Conservation (phyloP, 92 coral and sea anemone species). For the Zoanthus gigantus region DNA sequence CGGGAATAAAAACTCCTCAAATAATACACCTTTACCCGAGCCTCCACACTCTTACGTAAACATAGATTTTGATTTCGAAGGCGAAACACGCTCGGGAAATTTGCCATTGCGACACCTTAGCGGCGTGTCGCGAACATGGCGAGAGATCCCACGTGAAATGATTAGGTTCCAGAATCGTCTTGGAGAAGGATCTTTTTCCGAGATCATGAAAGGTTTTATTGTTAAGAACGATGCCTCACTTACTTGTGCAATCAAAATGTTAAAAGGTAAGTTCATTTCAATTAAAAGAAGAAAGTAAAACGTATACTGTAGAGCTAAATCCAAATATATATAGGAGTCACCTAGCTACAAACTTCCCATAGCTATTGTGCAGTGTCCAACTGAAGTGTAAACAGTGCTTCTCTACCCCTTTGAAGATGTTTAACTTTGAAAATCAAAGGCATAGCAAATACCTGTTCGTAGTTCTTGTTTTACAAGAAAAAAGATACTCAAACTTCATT, state of each 20-base stretch:
- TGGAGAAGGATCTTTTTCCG: constrained; percentile 31
- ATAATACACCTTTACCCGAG: background rate
- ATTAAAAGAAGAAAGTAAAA: too few relatives aligned
- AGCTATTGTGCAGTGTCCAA: too few relatives aligned
- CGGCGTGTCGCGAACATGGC: constrained; percentile 7
- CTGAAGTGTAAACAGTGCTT: too few relatives aligned
- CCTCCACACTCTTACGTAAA: constrained; percentile 34
- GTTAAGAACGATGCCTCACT: background rate
- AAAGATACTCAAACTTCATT: too few relatives aligned
- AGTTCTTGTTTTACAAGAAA: too few relatives aligned
- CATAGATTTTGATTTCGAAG: background rate
- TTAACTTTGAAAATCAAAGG: too few relatives aligned
- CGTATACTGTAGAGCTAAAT: too few relatives aligned
- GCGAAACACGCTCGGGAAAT: background rate
- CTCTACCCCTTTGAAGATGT: too few relatives aligned
- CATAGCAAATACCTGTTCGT: too few relatives aligned
- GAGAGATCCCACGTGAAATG: constrained; percentile 41
- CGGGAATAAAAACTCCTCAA: background rate
- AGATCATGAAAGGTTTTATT: constrained; percentile 6
- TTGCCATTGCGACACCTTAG: background rate
- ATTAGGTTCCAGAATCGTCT: constrained; percentile 7
- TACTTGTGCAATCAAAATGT: constrained; percentile 43
- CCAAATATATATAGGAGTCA: too few relatives aligned
- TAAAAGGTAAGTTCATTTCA: constrained; percentile 19
- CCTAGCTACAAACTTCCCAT: too few relatives aligned